Base-by-base conservation (phyloP, 2,113 vertebrate species). In the Polypterus senegalus region DNA sequence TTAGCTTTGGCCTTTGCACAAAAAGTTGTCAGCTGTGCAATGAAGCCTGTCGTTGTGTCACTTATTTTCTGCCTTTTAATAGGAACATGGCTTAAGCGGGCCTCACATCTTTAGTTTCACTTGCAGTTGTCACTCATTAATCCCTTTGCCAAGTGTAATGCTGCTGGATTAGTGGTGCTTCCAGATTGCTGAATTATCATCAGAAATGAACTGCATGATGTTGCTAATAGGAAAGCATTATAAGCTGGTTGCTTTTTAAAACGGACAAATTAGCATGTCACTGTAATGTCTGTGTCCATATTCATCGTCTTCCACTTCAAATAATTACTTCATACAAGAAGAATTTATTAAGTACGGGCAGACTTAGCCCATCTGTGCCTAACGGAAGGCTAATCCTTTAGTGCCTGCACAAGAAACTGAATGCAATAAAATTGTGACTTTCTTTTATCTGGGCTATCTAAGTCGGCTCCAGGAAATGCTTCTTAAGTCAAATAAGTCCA, bases 81-180 rank as follows among this genome's bases (percentile, higher is more conserved):
- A 77, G 78, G 79, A 79, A 61, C 63, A 60, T 51, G 54, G 63
- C 65, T 68, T 60, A 54, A 68, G 66, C 69, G 63, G 76, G 78
- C 77, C 75, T 82, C 77, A 79, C 79, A 80, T 79, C 78, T 80
- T 77, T 70, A 76, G 72, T 81, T 80, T 82, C 81, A 77, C 76
- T 81, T 79, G 77, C 78, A 77, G 72, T 77, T 79, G 82, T 79
- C 70, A 61, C 77, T 71, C 77, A 69, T 74, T 77, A 75, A 78
- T 77, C 70, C 62, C 65, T 71, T 72, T 68, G 70, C 69, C 65
- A 63, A 46, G 65, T 62, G 65, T 61, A 63, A 67, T 48, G 49
- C 65, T 61, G 66, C 76, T 49, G 71, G 74, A 80, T 73, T 71
- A 73, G 58, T 68, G 68, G 65, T 60, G 64, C 47, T 63, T 63